phyloP scores from a whole-genome alignment of 2,888 invertebrate species.

The Hypena proboscidalis region DNA sequence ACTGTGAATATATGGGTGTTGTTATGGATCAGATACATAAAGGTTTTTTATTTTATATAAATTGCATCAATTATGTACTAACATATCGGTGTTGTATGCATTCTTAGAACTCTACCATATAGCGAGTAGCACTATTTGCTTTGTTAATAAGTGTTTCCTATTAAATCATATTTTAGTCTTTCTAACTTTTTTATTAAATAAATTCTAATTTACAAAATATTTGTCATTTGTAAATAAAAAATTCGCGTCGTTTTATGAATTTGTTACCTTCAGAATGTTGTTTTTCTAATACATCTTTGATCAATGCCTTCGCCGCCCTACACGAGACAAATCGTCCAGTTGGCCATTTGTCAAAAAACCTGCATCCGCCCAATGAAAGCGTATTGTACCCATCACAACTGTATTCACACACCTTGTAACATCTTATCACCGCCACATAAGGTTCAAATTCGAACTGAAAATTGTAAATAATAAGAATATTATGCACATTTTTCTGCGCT shows the following conservation, averaged over 20 bases:
- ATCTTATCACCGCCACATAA: slow-evolving; percentile 49
- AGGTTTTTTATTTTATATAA: too few relatives aligned
- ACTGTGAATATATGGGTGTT: too few relatives aligned
- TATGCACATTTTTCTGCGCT: slow-evolving; percentile 9
- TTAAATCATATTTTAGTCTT: too few relatives aligned
- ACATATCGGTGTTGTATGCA: too few relatives aligned
- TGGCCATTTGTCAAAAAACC: slow-evolving; percentile 85
- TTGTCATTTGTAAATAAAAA: not conserved
- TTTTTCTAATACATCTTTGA: slow-evolving; percentile 24
- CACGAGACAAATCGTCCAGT: slow-evolving; percentile 81
- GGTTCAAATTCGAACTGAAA: slow-evolving; percentile 41
- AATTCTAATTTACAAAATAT: too few relatives aligned
- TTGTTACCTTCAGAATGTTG: not conserved
- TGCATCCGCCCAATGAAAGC: slow-evolving; percentile 82
- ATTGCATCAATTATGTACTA: too few relatives aligned
- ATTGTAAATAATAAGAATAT: not conserved
- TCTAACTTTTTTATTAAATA: too few relatives aligned
- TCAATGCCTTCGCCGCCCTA: slow-evolving; percentile 74
- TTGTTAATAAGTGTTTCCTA: too few relatives aligned
- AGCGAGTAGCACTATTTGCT: too few relatives aligned
- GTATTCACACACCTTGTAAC: slow-evolving; percentile 31
- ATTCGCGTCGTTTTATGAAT: not conserved
- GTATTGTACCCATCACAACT: slow-evolving; percentile 62
- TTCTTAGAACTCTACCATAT: too few relatives aligned
- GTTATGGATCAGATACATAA: too few relatives aligned